Percentiles rank a stretch among this genome's conserved stretches.
Conservation (phyloP, 37 sponge, comb jelly and placozoan species). For the Theonella swinhoei region DNA sequence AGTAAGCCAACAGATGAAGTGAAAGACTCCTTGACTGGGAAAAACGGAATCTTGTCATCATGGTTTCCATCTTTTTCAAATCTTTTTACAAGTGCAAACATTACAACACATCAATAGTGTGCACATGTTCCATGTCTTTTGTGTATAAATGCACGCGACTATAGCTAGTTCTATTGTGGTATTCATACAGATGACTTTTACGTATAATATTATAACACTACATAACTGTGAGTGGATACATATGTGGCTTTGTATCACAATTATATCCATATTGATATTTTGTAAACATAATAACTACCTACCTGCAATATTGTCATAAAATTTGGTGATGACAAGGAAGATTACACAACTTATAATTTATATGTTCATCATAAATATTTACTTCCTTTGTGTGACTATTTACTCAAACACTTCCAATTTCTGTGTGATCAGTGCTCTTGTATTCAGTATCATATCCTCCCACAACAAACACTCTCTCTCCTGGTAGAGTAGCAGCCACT, state of each 20-base stretch:
- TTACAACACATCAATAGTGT: too few species aligned
- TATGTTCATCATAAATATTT: too few species aligned
- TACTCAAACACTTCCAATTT: neutral
- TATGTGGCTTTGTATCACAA: neutral
- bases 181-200: too few species aligned
- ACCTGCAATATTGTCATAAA: too few species aligned
- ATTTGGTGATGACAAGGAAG: too few species aligned
- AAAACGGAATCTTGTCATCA: neutral
- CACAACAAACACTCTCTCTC: neutral
- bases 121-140: too few species aligned
- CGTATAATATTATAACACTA: too few species aligned
- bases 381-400: too few species aligned
- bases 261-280: neutral
- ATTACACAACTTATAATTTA: too few species aligned
- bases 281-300: neutral
- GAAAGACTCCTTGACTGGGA: neutral
- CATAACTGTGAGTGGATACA: too few species aligned
- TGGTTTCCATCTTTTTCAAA: neutral
- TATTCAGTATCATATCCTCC: neutral
- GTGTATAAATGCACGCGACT: too few species aligned
- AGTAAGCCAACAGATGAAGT: slow-evolving; percentile 57
- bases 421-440: neutral
- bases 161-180: too few species aligned
- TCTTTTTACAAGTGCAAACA: neutral
- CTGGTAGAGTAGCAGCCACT: neutral